These are phyloP conservation scores for Theretra japonica DNA, from an alignment of 2,888 invertebrate species.

Conservation along the genomic window DNA sequence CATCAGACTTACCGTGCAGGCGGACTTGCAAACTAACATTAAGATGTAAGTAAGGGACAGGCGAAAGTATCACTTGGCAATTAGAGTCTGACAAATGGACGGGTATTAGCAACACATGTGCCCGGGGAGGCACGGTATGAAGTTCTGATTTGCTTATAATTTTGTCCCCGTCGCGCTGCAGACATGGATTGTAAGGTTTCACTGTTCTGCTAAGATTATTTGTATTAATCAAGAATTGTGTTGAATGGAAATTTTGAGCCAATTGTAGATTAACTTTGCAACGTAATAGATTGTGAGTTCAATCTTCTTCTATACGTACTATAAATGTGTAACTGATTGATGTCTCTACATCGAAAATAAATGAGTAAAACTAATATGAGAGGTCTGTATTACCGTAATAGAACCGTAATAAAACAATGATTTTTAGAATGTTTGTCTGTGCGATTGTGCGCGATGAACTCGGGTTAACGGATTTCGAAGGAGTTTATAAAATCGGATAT, in stretches of 20 bases:
- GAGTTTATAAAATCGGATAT: no score
- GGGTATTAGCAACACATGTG: constrained; percentile 83
- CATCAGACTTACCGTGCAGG: constrained; percentile 31
- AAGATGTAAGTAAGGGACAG: constrained; percentile 81
- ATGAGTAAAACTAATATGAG: no score
- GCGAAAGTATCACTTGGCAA: constrained; percentile 79
- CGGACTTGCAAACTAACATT: constrained; percentile 70
- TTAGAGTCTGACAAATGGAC: constrained; percentile 83
- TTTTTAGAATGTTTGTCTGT: no score
- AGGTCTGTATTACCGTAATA: no score
- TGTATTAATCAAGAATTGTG: background rate
- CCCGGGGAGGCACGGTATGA: constrained; percentile 39
- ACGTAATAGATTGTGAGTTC: no score
- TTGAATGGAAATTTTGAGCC: background rate
- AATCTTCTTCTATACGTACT: no score
- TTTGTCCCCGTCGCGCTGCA: background rate
- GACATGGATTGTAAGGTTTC: background rate
- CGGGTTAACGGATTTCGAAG: no score
- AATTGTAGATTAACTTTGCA: no score
- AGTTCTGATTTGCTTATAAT: constrained; percentile 28
- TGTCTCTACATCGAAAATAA: no score
- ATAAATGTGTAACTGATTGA: no score
- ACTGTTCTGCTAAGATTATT: background rate
- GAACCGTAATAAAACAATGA: no score
- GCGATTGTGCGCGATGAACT: no score